phyloP scores from a whole-genome alignment of 2,888 invertebrate genomes.

The Bellardia pandia region DNA sequence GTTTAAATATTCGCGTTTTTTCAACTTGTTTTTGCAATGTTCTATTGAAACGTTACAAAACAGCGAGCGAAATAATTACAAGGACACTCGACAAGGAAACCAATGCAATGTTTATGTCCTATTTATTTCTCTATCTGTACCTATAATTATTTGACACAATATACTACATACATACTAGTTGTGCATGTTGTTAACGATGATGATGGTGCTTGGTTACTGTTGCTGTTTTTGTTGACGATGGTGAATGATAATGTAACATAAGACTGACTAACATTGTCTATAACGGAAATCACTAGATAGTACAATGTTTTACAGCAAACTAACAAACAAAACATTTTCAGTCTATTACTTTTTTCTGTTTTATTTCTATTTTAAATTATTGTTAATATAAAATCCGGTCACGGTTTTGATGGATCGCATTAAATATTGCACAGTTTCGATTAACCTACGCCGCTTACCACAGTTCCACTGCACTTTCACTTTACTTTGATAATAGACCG shows the following conservation, averaged over 20 bases:
- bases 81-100: no score
- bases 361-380: neutral
- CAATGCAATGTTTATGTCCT: no score
- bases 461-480: no score
- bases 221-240: conserved; percentile 30
- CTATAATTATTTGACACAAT: conserved; percentile 21
- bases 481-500: no score
- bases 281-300: conserved; percentile 67
- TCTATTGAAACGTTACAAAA: neutral
- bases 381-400: no score
- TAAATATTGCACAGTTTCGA: no score
- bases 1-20: conserved; percentile 14
- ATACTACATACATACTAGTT: neutral
- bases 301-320: conserved; percentile 27
- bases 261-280: conserved; percentile 57
- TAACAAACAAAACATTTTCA: conserved; percentile 2
- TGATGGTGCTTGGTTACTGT: neutral
- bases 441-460: no score
- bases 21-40: conserved; percentile 7
- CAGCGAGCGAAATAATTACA: neutral
- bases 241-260: conserved; percentile 40
- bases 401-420: no score
- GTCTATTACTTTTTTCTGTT: conserved; percentile 10
- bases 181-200: conserved; percentile 6
- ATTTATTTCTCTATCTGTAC: no score